Percentiles rank a stretch among this genome's conserved stretches.
These are phyloP conservation scores for Drosophila flavopinicola DNA, from an alignment of 2,888 invertebrate species.

Conservation along the genomic window DNA sequence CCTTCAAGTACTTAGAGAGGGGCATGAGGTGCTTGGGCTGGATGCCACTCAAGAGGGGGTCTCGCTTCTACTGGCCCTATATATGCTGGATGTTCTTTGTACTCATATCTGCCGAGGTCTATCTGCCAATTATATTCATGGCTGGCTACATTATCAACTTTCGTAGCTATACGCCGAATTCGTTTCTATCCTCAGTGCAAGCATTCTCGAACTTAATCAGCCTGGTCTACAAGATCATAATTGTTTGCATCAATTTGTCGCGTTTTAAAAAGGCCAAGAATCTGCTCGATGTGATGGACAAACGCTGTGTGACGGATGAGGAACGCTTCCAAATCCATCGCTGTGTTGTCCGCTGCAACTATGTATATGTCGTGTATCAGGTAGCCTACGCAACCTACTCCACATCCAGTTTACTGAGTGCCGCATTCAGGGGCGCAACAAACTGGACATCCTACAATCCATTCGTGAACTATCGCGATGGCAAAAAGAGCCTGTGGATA, in stretches of 20 bases:
- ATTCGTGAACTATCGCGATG: constrained; percentile 19
- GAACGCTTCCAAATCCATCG: constrained; percentile 25
- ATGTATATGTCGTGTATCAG: constrained; percentile 16
- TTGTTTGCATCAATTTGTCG: neutral
- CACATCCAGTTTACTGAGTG: constrained; percentile 3
- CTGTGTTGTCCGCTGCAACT: constrained; percentile 31
- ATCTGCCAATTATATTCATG: constrained; percentile 33
- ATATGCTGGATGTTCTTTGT: neutral
- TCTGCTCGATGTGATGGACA: constrained; percentile 36
- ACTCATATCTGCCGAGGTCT: neutral
- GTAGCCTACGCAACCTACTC: neutral
- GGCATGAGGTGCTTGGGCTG: constrained; percentile 38
- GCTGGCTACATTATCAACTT: constrained; percentile 22
- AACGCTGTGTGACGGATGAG: constrained; percentile 1
- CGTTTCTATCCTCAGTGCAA: constrained; percentile 28
- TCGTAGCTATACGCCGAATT: constrained; percentile 1
- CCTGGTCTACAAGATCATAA: neutral
- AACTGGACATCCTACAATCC: constrained; percentile 42
- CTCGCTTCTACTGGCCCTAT: constrained; percentile 5
- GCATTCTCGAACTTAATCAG: constrained; percentile 14
- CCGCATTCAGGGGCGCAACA: constrained; percentile 6
- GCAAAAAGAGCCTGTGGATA: constrained; percentile 14
- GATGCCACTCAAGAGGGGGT: neutral
- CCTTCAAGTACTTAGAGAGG: constrained; percentile 32
- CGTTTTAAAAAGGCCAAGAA: constrained; percentile 25